These are phyloP conservation scores for Heterotilapia buettikoferi DNA, from an alignment of 2,113 vertebrate genomes.

Conservation along the genomic window DNA sequence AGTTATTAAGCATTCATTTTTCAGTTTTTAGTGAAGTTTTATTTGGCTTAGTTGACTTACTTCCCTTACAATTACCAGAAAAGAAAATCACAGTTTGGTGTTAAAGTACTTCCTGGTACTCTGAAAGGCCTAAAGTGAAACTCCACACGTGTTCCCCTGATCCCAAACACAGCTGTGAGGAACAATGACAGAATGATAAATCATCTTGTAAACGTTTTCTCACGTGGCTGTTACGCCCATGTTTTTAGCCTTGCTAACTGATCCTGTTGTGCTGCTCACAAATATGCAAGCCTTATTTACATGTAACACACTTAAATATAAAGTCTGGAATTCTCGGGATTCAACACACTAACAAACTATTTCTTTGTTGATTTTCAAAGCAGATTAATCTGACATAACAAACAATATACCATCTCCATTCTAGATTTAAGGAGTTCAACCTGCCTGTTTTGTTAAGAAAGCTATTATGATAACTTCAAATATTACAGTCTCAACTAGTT, in stretches of 20 bases:
- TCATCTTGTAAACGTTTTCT: background rate
- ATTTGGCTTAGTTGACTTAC: background rate
- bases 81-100: background rate
- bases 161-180: background rate
- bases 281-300: background rate
- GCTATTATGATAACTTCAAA: background rate
- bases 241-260: background rate
- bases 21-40: background rate
- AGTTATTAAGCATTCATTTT: background rate
- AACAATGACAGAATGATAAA: background rate
- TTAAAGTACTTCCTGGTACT: background rate
- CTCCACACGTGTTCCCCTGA: background rate
- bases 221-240: background rate
- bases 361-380: background rate
- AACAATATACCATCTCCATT: background rate
- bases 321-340: background rate
- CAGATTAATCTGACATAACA: accelerated
- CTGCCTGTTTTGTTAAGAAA: accelerated
- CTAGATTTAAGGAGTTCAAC: background rate
- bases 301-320: background rate
- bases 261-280: background rate
- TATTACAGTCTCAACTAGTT: background rate
- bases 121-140: background rate
- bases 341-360: background rate
- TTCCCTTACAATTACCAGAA: background rate